phyloP scores from a whole-genome alignment of 2,888 invertebrate species.

The Erynnis tages region DNA sequence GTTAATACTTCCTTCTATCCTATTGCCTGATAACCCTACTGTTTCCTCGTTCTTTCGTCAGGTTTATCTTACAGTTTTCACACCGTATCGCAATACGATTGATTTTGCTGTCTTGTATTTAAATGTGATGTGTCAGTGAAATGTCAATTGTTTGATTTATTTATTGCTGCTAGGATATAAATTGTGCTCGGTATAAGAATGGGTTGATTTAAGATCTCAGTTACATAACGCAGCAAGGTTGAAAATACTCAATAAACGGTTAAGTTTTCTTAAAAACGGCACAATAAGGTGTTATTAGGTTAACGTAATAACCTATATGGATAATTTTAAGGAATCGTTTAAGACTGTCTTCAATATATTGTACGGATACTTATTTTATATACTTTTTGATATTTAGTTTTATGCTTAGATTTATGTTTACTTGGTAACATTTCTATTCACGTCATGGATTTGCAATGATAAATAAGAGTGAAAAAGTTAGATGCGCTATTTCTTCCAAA shows the following conservation, averaged over 20 bases:
- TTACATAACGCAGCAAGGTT: neutral
- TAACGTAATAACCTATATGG: constrained; percentile 1
- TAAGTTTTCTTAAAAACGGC: too few species aligned
- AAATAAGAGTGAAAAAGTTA: too few species aligned
- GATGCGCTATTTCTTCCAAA: too few species aligned
- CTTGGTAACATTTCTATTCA: too few species aligned
- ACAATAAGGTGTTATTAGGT: neutral
- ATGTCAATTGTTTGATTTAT: constrained; percentile 4
- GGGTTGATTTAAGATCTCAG: neutral
- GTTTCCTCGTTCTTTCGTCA: too few species aligned
- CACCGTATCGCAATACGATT: too few species aligned
- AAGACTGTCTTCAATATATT: constrained; percentile 17
- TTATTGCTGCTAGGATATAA: neutral
- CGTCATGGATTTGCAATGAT: too few species aligned
- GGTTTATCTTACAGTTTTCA: too few species aligned
- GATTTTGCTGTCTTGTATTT: neutral
- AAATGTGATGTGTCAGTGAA: neutral
- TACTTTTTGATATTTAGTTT: too few species aligned
- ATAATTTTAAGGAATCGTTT: constrained; percentile 12
- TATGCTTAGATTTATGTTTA: too few species aligned
- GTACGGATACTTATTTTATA: neutral
- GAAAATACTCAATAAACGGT: neutral
- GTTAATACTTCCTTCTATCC: too few species aligned
- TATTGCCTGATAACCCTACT: too few species aligned
- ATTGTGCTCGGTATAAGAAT: neutral